Evolutionary conservation across 2,113 vertebrate genomes (phyloP), one percentile per base, ranked within the genome.

Genomic region (Cyphomyrus discorhynchus): DNA sequence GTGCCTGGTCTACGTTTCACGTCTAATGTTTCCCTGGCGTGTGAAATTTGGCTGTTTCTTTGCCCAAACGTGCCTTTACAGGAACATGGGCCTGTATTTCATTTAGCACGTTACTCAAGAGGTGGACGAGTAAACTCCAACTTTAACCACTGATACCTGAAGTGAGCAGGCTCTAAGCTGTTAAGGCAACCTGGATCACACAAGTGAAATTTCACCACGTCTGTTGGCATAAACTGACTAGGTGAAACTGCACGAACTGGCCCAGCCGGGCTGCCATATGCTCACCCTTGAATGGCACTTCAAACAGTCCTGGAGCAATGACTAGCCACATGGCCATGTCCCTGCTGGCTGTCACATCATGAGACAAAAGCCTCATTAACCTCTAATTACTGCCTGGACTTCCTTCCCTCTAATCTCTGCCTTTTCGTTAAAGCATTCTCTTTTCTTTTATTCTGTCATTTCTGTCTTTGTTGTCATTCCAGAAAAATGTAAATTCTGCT

Each of bases 341-440:
- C n/a, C 21, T 86, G 47, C 13, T 50, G 46, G 46, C 84, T 86
- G 46, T 86, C 49, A n/a, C 49, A 31, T 86, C 85, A 86, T 53
- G 10, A 86, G 46, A 86, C 49, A 86, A 86, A 86, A 86, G 85
- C 49, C 49, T 35, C 49, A 86, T 86, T 86, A 86, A 52, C 85
- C 85, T 86, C 49, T 86, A 86, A 86, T 86, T 86, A 86, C 49
- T 31, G 49, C 9, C 35, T 70, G 27, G 9, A 62, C 49, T 53
- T 86, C 15, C 27, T 86, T 50, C 49, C 82, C 49, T 80, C 15
- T 42, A 35, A 80, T 80, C 17, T 80, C 35, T 19, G 31, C 70
- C 70, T 50, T 39, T 86, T 86, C 27, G 5, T 52, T 49, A 10
- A 86, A 52, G 5, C 70, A 39, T 77, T 80, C 74, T 42, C 74